These are phyloP conservation scores for Equus przewalskii DNA, from an alignment of 2,113 vertebrate species.

Conservation along the genomic window DNA sequence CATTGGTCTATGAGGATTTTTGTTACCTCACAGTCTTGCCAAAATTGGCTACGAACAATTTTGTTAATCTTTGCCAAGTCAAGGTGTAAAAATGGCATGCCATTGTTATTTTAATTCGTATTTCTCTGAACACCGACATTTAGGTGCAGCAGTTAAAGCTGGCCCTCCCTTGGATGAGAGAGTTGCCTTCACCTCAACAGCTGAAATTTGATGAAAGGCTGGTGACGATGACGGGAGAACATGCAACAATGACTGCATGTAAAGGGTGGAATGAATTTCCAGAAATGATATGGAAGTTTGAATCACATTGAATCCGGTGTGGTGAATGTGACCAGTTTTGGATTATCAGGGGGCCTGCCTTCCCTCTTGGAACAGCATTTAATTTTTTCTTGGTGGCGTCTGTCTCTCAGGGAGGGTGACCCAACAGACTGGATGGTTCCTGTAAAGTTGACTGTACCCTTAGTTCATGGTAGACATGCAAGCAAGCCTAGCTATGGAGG, in stretches of 20 bases:
- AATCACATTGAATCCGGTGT: not conserved
- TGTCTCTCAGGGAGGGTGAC: not conserved
- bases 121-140: not conserved
- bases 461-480: fast-evolving
- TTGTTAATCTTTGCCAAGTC: not conserved
- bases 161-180: not conserved
- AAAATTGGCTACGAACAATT: not conserved
- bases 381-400: not conserved
- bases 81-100: not conserved
- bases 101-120: not conserved
- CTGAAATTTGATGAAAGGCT: not conserved
- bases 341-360: not conserved
- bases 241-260: not conserved
- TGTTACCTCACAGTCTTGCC: not conserved
- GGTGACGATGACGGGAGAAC: not conserved
- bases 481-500: not conserved
- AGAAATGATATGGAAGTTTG: not conserved
- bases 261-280: not conserved
- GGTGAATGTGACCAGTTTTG: not conserved
- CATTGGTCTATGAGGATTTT: not conserved
- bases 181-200: not conserved
- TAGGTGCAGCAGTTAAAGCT: not conserved
- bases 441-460: fast-evolving
- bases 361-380: not conserved
- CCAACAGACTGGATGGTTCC: not conserved